Conservation (phyloP, 53 echinoderm and acorn worm species). For the Astropecten irregularis region DNA sequence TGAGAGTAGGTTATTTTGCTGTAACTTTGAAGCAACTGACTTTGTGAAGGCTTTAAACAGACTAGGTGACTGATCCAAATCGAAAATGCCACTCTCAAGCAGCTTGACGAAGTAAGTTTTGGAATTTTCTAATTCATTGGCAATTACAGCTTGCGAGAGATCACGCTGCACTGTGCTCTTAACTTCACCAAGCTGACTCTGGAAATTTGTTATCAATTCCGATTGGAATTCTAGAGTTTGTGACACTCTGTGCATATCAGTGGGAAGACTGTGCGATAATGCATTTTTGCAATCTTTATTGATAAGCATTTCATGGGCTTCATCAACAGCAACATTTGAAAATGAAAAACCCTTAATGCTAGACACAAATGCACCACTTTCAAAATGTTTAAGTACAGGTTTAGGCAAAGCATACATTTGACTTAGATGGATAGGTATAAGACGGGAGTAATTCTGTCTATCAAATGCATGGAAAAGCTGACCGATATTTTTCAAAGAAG, state of each 20-base stretch:
- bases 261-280: slow-evolving; percentile 38
- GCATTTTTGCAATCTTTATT: slow-evolving; percentile 68
- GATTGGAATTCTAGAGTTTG: slow-evolving; percentile 55
- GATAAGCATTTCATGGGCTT: slow-evolving; percentile 68
- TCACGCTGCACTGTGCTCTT: slow-evolving; percentile 48
- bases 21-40: slow-evolving; percentile 20
- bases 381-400: too few relatives aligned
- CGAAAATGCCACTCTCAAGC: slow-evolving; percentile 26
- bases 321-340: slow-evolving; percentile 73
- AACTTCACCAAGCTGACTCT: slow-evolving; percentile 20
- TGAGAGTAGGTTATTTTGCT: slow-evolving; percentile 41
- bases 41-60: slow-evolving; percentile 39
- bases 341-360: slow-evolving; percentile 56
- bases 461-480: slow-evolving; percentile 69
- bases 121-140: slow-evolving; percentile 56
- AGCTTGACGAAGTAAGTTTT: slow-evolving; percentile 44
- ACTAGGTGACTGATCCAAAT: background rate
- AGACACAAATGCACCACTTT: slow-evolving; percentile 68
- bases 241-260: slow-evolving; percentile 39
- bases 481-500: slow-evolving; percentile 52
- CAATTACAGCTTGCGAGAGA: slow-evolving; percentile 42
- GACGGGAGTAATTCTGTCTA: slow-evolving; percentile 61
- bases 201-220: slow-evolving; percentile 26
- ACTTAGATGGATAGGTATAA: slow-evolving; percentile 55
- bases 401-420: slow-evolving; percentile 19